Evolutionary conservation across 2,797 vertebrate species (phyloP).

Genomic region (Acipenser transmontanus): DNA sequence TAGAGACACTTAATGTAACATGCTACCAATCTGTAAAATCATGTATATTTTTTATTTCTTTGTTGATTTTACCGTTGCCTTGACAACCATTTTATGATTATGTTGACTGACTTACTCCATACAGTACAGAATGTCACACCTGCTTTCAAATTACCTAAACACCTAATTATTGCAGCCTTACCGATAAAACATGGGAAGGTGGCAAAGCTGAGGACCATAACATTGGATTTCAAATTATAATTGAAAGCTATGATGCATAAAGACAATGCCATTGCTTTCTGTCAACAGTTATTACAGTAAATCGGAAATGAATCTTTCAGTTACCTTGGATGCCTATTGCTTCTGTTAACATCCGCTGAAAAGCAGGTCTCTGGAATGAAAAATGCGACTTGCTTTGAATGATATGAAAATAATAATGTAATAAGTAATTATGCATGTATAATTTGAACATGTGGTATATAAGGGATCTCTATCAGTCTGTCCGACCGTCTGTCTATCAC

Average conservation of each 20-base stretch:
- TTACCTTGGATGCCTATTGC: not conserved
- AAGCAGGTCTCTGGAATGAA: not conserved
- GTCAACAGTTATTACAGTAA: constrained; percentile 2
- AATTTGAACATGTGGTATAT: not conserved
- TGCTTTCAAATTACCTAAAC: constrained; percentile 2
- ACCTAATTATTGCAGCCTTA: not conserved
- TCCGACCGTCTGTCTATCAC: no score
- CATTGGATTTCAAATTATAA: constrained; percentile 4
- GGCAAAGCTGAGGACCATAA: not conserved
- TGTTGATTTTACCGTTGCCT: no score
- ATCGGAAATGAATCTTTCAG: not conserved
- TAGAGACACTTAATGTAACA: no score
- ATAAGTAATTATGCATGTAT: not conserved
- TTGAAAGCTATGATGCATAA: constrained; percentile 4
- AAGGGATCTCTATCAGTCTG: no score
- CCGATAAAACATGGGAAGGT: not conserved
- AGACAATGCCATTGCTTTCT: constrained; percentile 2
- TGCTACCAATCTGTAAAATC: no score
- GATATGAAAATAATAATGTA: not conserved
- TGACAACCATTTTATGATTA: no score
- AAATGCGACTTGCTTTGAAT: not conserved
- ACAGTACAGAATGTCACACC: not conserved
- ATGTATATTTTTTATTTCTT: no score
- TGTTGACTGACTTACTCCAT: not conserved
- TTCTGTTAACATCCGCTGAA: not conserved